Evolutionary conservation across 1,140 invertebrate genomes (phyloP).

Genomic region (Gonioctena quinquepunctata): DNA sequence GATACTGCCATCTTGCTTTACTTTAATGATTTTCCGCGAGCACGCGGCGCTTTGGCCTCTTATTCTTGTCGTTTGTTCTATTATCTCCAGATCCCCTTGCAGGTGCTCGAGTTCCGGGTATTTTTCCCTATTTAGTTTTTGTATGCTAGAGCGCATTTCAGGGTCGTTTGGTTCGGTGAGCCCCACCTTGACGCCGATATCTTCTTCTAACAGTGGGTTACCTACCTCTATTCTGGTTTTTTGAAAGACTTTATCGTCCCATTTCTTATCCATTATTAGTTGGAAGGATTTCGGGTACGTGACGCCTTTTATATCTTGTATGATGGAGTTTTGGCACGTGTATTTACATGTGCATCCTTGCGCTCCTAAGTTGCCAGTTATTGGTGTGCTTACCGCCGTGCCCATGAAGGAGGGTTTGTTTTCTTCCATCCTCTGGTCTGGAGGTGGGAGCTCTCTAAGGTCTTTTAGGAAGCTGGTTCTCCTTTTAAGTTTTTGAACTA

Average conservation of each 20-base stretch:
- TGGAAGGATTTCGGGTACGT: too few relatives aligned
- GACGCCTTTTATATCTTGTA: background rate
- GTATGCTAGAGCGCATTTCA: slow-evolving; percentile 2
- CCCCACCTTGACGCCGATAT: slow-evolving; percentile 18
- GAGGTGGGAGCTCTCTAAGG: too few relatives aligned
- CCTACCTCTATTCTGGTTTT: slow-evolving; percentile 19
- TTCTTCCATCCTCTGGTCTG: too few relatives aligned
- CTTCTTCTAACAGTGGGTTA: slow-evolving; percentile 18
- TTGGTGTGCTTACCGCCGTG: background rate
- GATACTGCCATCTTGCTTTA: background rate
- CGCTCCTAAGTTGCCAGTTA: background rate
- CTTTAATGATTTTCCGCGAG: too few relatives aligned
- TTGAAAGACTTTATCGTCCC: background rate
- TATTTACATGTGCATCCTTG: too few relatives aligned
- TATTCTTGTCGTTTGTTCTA: too few relatives aligned
- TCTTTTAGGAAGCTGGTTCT: too few relatives aligned
- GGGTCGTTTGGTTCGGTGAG: slow-evolving; percentile 20
- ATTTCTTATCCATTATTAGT: background rate
- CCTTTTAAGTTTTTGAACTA: too few relatives aligned
- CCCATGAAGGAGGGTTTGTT: too few relatives aligned
- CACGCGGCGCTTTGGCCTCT: too few relatives aligned
- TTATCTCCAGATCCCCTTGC: slow-evolving; percentile 7
- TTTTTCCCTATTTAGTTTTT: slow-evolving; percentile 16
- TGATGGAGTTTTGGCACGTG: background rate
- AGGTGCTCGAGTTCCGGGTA: slow-evolving; percentile 16